Conservation (phyloP, 2,888 invertebrate species). For the Drosophila stalkeri region DNA sequence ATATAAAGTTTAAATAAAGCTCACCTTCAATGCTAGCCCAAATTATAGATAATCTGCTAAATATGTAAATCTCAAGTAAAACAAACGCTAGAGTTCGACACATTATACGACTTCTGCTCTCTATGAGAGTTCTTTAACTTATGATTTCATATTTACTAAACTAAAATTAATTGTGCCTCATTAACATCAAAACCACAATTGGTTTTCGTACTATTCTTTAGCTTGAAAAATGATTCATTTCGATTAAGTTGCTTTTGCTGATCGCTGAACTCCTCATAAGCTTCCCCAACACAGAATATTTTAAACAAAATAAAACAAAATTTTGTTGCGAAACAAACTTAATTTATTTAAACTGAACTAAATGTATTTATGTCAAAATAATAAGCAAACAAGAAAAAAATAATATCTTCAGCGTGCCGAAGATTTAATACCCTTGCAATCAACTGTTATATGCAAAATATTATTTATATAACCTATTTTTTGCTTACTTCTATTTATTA, state of each 20-base stretch:
- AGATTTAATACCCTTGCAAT: background rate
- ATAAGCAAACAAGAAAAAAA: background rate
- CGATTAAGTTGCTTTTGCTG: background rate
- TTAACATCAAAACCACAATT: background rate
- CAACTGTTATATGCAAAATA: background rate
- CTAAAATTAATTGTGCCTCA: background rate
- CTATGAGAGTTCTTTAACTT: background rate
- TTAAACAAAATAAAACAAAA: background rate
- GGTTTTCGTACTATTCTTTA: background rate
- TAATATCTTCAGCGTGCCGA: background rate
- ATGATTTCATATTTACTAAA: background rate
- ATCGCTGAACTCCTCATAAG: background rate
- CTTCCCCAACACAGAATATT: background rate
- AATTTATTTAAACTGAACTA: background rate
- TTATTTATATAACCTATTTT: background rate
- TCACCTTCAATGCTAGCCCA: slow-evolving; percentile 19
- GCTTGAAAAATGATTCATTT: slow-evolving; percentile 7
- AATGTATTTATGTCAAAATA: background rate
- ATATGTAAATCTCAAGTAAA: background rate
- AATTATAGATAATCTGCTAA: background rate
- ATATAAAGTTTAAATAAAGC: background rate
- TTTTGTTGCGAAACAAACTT: background rate
- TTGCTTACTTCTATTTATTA: background rate
- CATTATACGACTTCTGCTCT: slow-evolving; percentile 4
- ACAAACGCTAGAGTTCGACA: background rate